Conservation (phyloP, 2,113 vertebrate genomes). For the Ptyas mucosa region DNA sequence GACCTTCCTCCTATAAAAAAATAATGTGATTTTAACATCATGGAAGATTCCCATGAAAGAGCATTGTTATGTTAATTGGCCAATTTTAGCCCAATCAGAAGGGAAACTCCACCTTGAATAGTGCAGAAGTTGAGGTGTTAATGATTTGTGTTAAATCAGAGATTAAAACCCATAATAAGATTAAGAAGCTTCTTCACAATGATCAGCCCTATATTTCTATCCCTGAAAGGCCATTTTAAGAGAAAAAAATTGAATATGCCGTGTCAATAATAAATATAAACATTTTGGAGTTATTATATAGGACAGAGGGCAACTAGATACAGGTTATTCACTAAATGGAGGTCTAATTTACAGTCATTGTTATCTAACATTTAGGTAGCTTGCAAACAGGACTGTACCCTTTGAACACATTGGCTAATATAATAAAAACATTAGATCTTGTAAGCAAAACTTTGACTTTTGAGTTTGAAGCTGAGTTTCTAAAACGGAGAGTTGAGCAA, state of each 20-base stretch:
- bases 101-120: conserved; percentile 56
- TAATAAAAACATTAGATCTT: conserved; percentile 1
- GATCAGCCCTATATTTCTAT: conserved; percentile 52
- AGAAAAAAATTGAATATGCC: conserved; percentile 5
- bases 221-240: conserved; percentile 30
- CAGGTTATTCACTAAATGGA: conserved; percentile 11
- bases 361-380: conserved; percentile 14
- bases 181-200: conserved; percentile 43
- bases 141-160: conserved; percentile 41
- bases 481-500: not conserved
- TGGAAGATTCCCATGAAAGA: conserved; percentile 47
- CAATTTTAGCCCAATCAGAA: conserved; percentile 57
- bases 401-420: conserved; percentile 16
- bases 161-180: conserved; percentile 18
- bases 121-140: conserved; percentile 63
- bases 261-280: conserved; percentile 35
- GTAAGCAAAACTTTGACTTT: conserved; percentile 10
- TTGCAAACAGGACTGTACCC: conserved; percentile 16
- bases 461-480: not conserved
- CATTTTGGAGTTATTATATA: conserved; percentile 34
- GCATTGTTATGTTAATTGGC: conserved; percentile 71
- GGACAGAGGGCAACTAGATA: conserved; percentile 35
- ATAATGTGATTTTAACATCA: conserved; percentile 62
- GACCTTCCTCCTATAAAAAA: conserved; percentile 58
- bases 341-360: conserved; percentile 35